These are phyloP conservation scores for Brachyopa scutellaris DNA, from an alignment of 2,888 invertebrate species.

Conservation along the genomic window DNA sequence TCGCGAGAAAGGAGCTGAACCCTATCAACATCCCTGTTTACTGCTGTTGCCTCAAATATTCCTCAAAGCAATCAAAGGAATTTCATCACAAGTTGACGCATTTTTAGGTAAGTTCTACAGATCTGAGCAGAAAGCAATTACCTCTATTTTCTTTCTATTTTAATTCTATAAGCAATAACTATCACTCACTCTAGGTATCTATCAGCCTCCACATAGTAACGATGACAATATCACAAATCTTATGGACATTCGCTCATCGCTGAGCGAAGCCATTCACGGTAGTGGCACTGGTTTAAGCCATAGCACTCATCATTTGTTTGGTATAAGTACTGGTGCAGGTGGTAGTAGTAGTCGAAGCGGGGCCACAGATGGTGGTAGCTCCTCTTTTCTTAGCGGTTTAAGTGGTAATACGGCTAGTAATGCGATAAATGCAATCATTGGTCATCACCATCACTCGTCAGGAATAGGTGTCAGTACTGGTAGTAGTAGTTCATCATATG, in stretches of 20 bases:
- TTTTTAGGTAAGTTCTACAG: slow-evolving; percentile 89
- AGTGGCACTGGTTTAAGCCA: slow-evolving; percentile 73
- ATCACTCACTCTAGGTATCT: slow-evolving; percentile 77
- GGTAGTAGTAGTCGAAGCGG: slow-evolving; percentile 59
- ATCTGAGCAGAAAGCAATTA: not conserved
- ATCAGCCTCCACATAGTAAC: slow-evolving; percentile 78
- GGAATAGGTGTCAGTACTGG: slow-evolving; percentile 37
- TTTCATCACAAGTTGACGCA: slow-evolving; percentile 96
- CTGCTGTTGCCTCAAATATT: slow-evolving; percentile 93
- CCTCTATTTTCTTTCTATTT: slow-evolving; percentile 25
- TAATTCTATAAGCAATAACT: slow-evolving; percentile 32
- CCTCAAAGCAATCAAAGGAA: slow-evolving; percentile 95
- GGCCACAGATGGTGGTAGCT: slow-evolving; percentile 76
- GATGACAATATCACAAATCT: slow-evolving; percentile 79
- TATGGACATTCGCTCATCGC: slow-evolving; percentile 79
- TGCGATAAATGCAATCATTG: slow-evolving; percentile 80
- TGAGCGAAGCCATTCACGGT: slow-evolving; percentile 78
- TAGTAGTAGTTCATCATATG: slow-evolving; percentile 76
- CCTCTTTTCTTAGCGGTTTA: slow-evolving; percentile 78
- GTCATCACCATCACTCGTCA: slow-evolving; percentile 72
- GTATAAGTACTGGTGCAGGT: slow-evolving; percentile 68
- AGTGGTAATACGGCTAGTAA: slow-evolving; percentile 77
- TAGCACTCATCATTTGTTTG: slow-evolving; percentile 75
- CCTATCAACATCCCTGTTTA: slow-evolving; percentile 95
- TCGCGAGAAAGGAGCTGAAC: slow-evolving; percentile 89